These are phyloP conservation scores for Sterrhoptilus dennistouni DNA, from an alignment of 2,113 vertebrate genomes.

Conservation along the genomic window DNA sequence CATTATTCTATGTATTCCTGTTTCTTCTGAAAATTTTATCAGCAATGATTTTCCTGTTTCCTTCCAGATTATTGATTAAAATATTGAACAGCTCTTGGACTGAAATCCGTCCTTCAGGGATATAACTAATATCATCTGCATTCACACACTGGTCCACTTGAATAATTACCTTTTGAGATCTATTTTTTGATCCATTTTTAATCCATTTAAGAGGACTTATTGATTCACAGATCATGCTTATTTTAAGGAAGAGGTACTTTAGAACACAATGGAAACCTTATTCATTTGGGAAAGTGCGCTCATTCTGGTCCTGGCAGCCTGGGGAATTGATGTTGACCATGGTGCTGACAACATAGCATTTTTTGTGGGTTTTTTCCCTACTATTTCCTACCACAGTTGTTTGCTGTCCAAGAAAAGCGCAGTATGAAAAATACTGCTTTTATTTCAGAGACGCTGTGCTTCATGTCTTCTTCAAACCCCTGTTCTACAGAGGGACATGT, in stretches of 20 bases:
- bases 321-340: neutral
- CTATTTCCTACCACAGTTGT: neutral
- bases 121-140: neutral
- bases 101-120: neutral
- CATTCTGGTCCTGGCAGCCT: neutral
- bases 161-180: conserved; percentile 19
- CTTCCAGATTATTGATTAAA: conserved; percentile 53
- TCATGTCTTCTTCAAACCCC: rapidly evolving
- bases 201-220: conserved; percentile 45
- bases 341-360: neutral
- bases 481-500: neutral
- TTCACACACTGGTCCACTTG: neutral
- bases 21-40: conserved; percentile 50
- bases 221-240: conserved; percentile 23
- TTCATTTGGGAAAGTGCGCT: conserved; percentile 32
- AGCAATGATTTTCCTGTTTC: conserved; percentile 41
- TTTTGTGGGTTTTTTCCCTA: neutral
- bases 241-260: conserved; percentile 27
- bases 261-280: conserved; percentile 14
- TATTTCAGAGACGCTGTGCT: neutral
- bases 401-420: neutral
- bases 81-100: conserved; percentile 1
- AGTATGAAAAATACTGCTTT: neutral
- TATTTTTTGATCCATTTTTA: conserved; percentile 44
- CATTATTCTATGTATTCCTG: neutral